These are phyloP conservation scores for Umimayanthus kanabou DNA, from an alignment of 92 coral and sea anemone species.

Conservation along the genomic window DNA sequence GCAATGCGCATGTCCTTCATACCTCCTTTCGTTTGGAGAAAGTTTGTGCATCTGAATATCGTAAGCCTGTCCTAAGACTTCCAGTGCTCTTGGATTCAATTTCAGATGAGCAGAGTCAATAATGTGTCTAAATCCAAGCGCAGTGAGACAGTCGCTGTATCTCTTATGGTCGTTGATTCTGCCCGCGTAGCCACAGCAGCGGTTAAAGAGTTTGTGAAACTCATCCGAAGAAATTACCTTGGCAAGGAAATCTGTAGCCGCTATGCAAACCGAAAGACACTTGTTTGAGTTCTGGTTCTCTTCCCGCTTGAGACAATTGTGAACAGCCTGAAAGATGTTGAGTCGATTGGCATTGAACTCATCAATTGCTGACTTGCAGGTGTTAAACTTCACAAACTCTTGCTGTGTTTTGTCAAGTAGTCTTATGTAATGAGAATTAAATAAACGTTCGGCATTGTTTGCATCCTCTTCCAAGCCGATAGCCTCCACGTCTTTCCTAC, in stretches of 20 bases:
- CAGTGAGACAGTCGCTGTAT: slow-evolving; percentile 36
- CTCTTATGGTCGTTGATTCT: slow-evolving; percentile 15
- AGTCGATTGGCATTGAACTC: background rate
- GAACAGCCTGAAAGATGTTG: slow-evolving; percentile 12
- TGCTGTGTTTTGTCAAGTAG: slow-evolving; percentile 37
- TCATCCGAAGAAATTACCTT: slow-evolving; percentile 46
- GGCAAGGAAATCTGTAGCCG: too few species aligned
- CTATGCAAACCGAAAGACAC: slow-evolving; percentile 27
- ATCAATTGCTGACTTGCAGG: slow-evolving; percentile 37
- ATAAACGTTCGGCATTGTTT: slow-evolving; percentile 19
- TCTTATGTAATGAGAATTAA: slow-evolving; percentile 37
- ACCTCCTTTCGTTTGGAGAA: background rate
- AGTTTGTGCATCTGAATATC: slow-evolving; percentile 3
- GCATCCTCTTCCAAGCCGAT: slow-evolving; percentile 42
- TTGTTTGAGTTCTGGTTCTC: slow-evolving; percentile 7
- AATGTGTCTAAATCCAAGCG: background rate
- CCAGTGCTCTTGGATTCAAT: slow-evolving; percentile 42
- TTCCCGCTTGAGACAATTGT: slow-evolving; percentile 28
- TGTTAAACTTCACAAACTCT: slow-evolving; percentile 42
- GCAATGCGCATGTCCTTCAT: too few species aligned
- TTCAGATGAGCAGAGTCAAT: slow-evolving; percentile 44
- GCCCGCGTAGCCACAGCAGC: slow-evolving; percentile 21
- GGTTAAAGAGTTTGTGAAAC: slow-evolving; percentile 35
- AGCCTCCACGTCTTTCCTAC: slow-evolving; percentile 45
- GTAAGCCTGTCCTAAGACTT: slow-evolving; percentile 38